Evolutionary conservation across 2,113 vertebrate species (phyloP).

Genomic region (Neoarius graeffei): DNA sequence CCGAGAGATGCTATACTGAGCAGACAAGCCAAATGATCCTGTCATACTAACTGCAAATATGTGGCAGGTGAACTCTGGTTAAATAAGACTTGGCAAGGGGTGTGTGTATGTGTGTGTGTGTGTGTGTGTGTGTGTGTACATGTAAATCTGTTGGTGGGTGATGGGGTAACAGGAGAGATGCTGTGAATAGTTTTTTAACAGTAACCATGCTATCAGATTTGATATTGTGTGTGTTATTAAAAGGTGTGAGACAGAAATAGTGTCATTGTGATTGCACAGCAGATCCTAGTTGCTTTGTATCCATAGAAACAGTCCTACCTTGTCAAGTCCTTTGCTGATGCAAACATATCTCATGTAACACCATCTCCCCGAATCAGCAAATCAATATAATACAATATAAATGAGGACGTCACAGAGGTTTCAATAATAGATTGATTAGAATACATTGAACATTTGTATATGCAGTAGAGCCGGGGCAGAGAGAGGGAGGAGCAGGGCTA

Average conservation of each 20-base stretch:
- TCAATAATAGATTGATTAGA: not conserved
- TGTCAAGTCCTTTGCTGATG: constrained; percentile 8
- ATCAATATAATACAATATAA: not conserved
- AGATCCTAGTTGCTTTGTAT: constrained; percentile 13
- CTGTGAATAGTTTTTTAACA: not conserved
- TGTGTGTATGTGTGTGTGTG: not conserved
- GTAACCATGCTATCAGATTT: not conserved
- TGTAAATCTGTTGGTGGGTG: not conserved
- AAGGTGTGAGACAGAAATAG: constrained; percentile 24
- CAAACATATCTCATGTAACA: not conserved
- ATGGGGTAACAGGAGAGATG: not conserved
- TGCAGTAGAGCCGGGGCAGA: not conserved
- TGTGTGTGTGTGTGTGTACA: not conserved
- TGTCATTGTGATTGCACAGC: constrained; percentile 33
- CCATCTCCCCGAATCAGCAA: not conserved
- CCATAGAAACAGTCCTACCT: not conserved
- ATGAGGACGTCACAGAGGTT: not conserved
- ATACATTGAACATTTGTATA: not conserved
- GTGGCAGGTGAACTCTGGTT: constrained; percentile 18
- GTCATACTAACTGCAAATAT: constrained; percentile 5
- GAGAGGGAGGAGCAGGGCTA: not conserved
- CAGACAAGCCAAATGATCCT: constrained; percentile 6
- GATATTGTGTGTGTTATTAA: not conserved
- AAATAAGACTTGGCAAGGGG: not conserved
- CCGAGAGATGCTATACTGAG: not conserved